Evolutionary conservation across 2,113 vertebrate genomes (phyloP), one percentile per base, ranked within the genome.

Genomic region (Melanerpes aurifrons): DNA sequence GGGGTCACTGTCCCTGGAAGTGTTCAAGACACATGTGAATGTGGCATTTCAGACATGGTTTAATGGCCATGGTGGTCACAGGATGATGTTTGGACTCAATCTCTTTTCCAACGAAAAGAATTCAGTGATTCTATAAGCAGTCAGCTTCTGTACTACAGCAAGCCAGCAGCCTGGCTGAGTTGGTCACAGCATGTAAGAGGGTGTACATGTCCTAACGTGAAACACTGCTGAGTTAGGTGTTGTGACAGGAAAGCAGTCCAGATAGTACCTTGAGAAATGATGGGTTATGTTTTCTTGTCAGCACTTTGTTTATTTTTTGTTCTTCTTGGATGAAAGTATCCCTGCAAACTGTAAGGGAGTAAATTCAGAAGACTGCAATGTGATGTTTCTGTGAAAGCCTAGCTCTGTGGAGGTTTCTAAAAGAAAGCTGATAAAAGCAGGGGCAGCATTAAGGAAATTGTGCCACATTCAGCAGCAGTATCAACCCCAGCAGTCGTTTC

Each of bases 401-500:
- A 12, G 43, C 24, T 72, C 56, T 84, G 31, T 0, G 0, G 29
- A 40, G 21, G 9, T 29, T 84, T 79, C 29, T 26, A 24, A 53
- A 45, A n/a, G 54, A 57, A 66, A 69, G 22, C 8, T 47, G 56
- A 7, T 56, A 17, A 40, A 61, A 72, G 35, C 15, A 45, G 40
- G 18, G n/a, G 12, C 37, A 67, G 20, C 2, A 0, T 14, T 26
- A 9, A 9, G 53, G 47, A 43, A 40, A 64, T 45, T 3, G 15
- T 1, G 1, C 20, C 4, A 0, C 11, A 9, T 50, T 73, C n/a
- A 21, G 43, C 16, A 37, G 35, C 17, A 4, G 0, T 4, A 3
- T 35, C 4, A 1, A n/a, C 45, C 12, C n/a, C 25, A 67, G 7
- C 5, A 37, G 17, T 0, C 0, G 4, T 12, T 58, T 37, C 14